Base-by-base conservation (phyloP, 2,888 invertebrate genomes). In the Conops quadrifasciatus region DNA sequence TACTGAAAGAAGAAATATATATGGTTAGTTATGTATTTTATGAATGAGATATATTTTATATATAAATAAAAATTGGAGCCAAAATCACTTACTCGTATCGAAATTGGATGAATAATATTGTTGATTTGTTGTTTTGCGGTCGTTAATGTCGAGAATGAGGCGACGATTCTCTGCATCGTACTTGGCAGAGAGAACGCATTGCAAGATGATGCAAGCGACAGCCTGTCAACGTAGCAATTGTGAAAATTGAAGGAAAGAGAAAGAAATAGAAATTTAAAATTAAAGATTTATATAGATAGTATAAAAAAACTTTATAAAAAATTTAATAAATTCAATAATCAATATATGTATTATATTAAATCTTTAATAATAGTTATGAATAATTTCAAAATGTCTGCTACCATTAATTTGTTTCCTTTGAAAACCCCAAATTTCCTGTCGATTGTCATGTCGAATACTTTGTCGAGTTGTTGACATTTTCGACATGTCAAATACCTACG, bases 61-160 rank as follows among this genome's bases (percentile, higher is more conserved):
- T 9, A 9, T 36, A 9, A 36, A 45, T 36, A 19, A 45, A 21
- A 51, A 51, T 16, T 51, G 24, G 13, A 51, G 4, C 5, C 26
- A 28, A 65, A 24, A 16, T 70, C 80, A 88, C 90, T 91, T 87
- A 92, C 93, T 92, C 77, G 90, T 91, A 79, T 92, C 90, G 82
- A 91, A 91, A 83, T 93, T 92, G 77, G 92, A 92, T 80, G 91
- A 91, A 77, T 91, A 89, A 81, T 93, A 93, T 85, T 93, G 93
- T 69, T 89, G 90, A 83, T 93, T 93, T 79, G 91, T 91, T 76
- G 85, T 84, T 83, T 93, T 92, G 71, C 89, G 88, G 80, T 93
- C 92, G 79, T 90, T 89, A 72, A 93, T 93, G 79, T 90, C 89
- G 26, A 92, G 89, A 71, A 93, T 89, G n/a, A 91, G 88, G 83